Evolutionary conservation across 1,140 invertebrate genomes (phyloP).

Genomic region (Odontomachus brunneus): DNA sequence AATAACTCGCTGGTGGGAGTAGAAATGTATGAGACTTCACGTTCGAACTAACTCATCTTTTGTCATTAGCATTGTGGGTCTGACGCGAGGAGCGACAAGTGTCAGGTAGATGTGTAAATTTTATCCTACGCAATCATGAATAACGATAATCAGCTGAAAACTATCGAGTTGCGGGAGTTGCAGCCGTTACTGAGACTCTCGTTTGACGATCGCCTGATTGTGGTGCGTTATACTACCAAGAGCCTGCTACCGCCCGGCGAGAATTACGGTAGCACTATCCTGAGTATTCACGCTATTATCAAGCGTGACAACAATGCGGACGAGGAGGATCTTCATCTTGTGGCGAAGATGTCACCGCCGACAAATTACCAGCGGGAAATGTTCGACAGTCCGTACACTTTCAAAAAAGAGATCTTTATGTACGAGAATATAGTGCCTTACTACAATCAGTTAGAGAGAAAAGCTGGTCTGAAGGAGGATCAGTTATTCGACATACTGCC

Average conservation of each 20-base stretch:
- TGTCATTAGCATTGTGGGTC: not conserved
- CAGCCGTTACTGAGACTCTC: constrained; percentile 74
- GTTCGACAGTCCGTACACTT: constrained; percentile 82
- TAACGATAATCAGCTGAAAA: constrained; percentile 10
- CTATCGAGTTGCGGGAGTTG: constrained; percentile 71
- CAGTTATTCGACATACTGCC: constrained; percentile 84
- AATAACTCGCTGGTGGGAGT: not conserved
- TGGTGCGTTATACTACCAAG: constrained; percentile 67
- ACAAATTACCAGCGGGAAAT: constrained; percentile 77
- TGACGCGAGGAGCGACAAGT: not conserved
- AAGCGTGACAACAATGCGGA: constrained; percentile 57
- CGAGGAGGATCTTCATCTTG: constrained; percentile 75
- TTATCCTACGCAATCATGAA: constrained; percentile 34
- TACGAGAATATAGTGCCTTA: constrained; percentile 78
- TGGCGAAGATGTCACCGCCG: constrained; percentile 84
- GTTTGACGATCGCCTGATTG: constrained; percentile 67
- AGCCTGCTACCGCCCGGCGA: constrained; percentile 84
- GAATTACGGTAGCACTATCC: constrained; percentile 87
- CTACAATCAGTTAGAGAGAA: constrained; percentile 75
- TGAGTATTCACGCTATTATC: constrained; percentile 80
- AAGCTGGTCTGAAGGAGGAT: constrained; percentile 80
- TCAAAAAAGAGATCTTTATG: constrained; percentile 82
- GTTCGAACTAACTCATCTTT: not conserved
- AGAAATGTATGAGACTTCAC: not conserved
- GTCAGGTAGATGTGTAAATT: not conserved